Conservation (phyloP, 2,113 vertebrate genomes). For the Sturnira hondurensis region DNA sequence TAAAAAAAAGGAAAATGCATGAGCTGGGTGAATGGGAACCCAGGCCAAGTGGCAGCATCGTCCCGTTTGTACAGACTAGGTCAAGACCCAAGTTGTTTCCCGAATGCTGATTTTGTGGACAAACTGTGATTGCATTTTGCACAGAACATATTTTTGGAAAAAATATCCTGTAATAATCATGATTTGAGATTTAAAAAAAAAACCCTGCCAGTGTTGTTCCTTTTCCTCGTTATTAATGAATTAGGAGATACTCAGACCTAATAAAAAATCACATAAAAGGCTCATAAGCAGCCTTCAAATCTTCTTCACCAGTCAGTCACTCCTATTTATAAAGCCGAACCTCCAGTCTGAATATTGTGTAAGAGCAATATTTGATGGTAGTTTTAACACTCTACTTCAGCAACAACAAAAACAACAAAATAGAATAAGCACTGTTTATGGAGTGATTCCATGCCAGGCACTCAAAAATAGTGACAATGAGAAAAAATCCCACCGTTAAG, state of each 20-base stretch:
- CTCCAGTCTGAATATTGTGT: conserved; percentile 46
- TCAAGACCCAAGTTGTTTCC: conserved; percentile 31
- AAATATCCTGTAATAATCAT: conserved; percentile 49
- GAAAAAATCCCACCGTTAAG: not conserved
- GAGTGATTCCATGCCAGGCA: not conserved
- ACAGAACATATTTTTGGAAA: conserved; percentile 8
- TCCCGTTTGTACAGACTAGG: not conserved
- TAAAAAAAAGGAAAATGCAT: not conserved
- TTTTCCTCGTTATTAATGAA: conserved; percentile 59
- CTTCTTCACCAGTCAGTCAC: conserved; percentile 10
- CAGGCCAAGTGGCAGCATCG: accelerated
- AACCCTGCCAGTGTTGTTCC: conserved; percentile 39
- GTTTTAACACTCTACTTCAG: not conserved
- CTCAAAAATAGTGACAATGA: not conserved
- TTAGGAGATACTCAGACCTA: conserved; percentile 43
- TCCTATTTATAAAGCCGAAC: conserved; percentile 34
- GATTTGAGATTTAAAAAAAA: conserved; percentile 38
- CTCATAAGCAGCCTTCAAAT: conserved; percentile 47
- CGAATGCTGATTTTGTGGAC: not conserved
- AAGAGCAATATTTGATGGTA: conserved; percentile 10
- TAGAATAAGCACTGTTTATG: not conserved
- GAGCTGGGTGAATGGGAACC: not conserved
- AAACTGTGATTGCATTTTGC: not conserved
- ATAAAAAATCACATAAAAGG: conserved; percentile 59
- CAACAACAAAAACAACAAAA: not conserved